Conservation (phyloP, 2,113 vertebrate species). For the Aramus guarauna region DNA sequence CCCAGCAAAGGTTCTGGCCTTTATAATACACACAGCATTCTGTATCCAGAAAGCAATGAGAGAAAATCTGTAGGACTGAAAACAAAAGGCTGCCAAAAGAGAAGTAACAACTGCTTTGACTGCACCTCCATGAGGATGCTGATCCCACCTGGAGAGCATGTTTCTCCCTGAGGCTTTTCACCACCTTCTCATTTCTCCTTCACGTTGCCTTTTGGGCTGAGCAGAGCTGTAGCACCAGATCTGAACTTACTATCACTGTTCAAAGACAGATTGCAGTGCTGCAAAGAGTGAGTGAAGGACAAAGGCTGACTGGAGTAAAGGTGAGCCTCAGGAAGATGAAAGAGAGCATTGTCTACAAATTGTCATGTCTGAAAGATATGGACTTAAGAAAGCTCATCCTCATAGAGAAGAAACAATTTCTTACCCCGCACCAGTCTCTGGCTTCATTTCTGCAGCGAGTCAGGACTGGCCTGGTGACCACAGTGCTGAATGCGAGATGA, state of each 20-base stretch:
- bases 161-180: neutral
- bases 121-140: neutral
- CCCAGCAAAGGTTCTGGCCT: neutral
- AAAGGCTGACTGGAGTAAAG: neutral
- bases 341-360: neutral
- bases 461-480: neutral
- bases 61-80: neutral
- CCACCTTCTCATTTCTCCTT: neutral
- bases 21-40: neutral
- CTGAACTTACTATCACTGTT: neutral
- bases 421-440: neutral
- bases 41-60: neutral
- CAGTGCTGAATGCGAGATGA: neutral
- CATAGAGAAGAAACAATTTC: neutral
- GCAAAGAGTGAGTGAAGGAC: neutral
- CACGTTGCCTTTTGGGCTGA: neutral
- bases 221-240: neutral
- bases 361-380: neutral
- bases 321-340: neutral
- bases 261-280: neutral
- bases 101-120: neutral
- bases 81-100: neutral
- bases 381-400: neutral
- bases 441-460: neutral
- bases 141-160: neutral